Conservation (phyloP, 2,888 invertebrate species). For the Agrotis clavis region DNA sequence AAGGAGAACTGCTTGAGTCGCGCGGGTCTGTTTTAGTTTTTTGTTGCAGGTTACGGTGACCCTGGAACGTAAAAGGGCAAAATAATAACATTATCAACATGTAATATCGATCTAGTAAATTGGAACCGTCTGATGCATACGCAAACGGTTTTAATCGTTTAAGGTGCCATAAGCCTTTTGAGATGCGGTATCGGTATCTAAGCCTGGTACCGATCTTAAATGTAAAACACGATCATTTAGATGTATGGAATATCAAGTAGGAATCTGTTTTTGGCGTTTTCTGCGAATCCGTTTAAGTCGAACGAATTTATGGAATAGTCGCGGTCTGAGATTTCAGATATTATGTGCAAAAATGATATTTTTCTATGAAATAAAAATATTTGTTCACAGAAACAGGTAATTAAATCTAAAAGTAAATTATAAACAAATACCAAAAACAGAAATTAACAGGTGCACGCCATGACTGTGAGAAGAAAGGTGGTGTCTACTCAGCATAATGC, state of each 20-base stretch:
- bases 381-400: no score
- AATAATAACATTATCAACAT: neutral
- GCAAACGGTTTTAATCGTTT: constrained; percentile 25
- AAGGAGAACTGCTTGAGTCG: no score
- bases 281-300: constrained; percentile 11
- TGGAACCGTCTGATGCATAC: constrained; percentile 10
- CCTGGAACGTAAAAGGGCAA: no score
- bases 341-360: neutral
- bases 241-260: constrained; percentile 49
- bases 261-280: constrained; percentile 26
- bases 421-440: no score
- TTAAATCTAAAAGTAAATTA: no score
- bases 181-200: neutral
- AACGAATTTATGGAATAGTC: neutral
- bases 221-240: constrained; percentile 38
- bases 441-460: no score
- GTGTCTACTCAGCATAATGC: no score
- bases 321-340: neutral
- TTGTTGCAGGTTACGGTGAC: no score
- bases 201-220: constrained; percentile 11
- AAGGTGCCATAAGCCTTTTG: constrained; percentile 16
- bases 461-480: no score
- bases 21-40: no score
- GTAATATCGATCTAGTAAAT: constrained; percentile 9
- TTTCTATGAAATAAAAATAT: neutral